Evolutionary conservation across 2,113 vertebrate genomes (phyloP), one percentile per base, ranked within the genome.

Genomic region (Siniperca chuatsi): DNA sequence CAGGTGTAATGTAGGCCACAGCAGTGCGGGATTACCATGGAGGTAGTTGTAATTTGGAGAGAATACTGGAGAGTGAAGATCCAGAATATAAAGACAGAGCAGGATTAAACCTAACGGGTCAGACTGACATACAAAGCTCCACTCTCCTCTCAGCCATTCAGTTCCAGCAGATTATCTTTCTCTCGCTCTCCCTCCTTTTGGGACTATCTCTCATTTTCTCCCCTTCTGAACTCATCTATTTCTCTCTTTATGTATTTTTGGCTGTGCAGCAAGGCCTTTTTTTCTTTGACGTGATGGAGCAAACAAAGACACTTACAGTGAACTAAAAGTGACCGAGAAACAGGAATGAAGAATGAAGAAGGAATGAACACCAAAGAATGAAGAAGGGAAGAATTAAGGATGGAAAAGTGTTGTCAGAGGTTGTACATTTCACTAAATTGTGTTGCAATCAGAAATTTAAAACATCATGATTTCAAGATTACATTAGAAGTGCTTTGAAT

Each of bases 11-110:
- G 68, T 90, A 89, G 90, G 87, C 85, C 88, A 89, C 65, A 64
- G 83, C 66, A 85, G 75, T 1, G 25, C 65, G 42, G 92, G 93
- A 94, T 95, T 95, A 95, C 69, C 52, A 80, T 67, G n/a, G 87
- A 92, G 92, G 92, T 92, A 90, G 90, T 71, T 91, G 91, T 90
- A 79, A 94, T 95, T 92, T 91, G 55, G 55, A 87, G n/a, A 50
- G 89, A 92, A 92, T 90, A 92, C 93, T 86, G 79, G 65, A 90
- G 29, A 74, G 35, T 48, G 57, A 84, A 92, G 85, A 91, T 90
- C 46, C 81, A 76, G 42, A 88, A 88, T 87, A 88, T 83, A 92
- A 88, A 90, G 68, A 87, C 79, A 88, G 72, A 48, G 71, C 60
- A 61, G 90, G 90, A 92, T 93, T 92, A 91, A 86, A 86, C 23